These are phyloP conservation scores for Phrynocephalus guinanensis DNA, from an alignment of 2,797 vertebrate species.

Conservation along the genomic window DNA sequence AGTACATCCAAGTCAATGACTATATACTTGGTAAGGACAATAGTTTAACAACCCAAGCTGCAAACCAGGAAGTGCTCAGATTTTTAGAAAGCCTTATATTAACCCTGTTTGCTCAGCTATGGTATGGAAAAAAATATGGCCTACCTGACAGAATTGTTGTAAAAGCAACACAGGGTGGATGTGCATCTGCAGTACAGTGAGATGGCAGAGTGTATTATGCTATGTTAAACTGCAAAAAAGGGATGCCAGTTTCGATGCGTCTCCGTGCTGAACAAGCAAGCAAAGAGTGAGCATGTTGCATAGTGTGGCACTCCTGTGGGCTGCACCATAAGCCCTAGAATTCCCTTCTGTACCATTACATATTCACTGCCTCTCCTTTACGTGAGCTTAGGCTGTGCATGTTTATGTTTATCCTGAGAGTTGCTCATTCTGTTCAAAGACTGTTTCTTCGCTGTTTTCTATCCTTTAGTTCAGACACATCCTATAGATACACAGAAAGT, in stretches of 20 bases:
- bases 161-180: background rate
- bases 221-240: background rate
- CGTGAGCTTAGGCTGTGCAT: too few relatives aligned
- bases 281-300: background rate
- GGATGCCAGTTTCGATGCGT: background rate
- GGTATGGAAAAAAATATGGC: background rate
- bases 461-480: too few relatives aligned
- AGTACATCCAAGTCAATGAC: background rate
- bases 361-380: too few relatives aligned
- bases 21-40: background rate
- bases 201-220: too few relatives aligned
- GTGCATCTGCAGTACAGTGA: background rate
- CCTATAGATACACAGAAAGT: too few relatives aligned
- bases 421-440: too few relatives aligned
- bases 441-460: too few relatives aligned
- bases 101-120: background rate
- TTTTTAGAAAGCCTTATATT: background rate
- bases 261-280: background rate
- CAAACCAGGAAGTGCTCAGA: background rate
- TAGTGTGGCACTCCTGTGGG: too few relatives aligned
- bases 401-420: too few relatives aligned
- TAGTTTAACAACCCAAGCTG: background rate
- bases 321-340: too few relatives aligned
- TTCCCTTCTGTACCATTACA: too few relatives aligned
- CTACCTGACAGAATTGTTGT: background rate